Conservation (phyloP, 1,140 invertebrate genomes). For the Glomeris maerens region DNA sequence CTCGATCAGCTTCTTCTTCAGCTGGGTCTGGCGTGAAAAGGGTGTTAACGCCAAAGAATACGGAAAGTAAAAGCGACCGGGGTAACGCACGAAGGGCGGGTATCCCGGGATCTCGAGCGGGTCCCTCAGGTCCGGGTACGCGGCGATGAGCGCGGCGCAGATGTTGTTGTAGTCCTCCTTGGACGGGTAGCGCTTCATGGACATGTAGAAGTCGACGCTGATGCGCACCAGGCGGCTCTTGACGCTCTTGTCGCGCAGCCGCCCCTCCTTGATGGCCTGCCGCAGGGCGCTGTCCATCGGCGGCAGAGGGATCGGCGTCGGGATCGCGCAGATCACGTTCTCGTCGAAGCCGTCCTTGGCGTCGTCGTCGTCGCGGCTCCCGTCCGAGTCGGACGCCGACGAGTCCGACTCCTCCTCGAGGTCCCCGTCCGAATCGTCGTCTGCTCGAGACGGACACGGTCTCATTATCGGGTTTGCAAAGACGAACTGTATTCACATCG, state of each 20-base stretch:
- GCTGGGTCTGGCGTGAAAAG: background rate
- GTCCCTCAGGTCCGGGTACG: background rate
- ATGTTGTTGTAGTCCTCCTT: conserved; percentile 3
- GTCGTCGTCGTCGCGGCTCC: background rate
- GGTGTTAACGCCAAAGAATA: background rate
- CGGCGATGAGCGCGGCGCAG: background rate
- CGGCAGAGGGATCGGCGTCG: conserved; percentile 1
- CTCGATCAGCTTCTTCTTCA: background rate
- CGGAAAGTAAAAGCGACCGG: background rate
- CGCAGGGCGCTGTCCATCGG: background rate
- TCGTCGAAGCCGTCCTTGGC: background rate
- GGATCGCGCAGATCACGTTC: background rate
- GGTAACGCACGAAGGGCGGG: background rate
- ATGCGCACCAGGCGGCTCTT: background rate
- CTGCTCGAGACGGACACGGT: too few species aligned
- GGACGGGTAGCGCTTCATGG: background rate
- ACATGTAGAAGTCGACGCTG: background rate
- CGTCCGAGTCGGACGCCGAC: too few species aligned
- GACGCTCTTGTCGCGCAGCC: background rate
- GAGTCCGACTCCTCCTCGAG: too few species aligned
- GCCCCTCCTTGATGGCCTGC: background rate
- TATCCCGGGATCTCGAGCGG: background rate
- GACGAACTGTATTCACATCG: too few species aligned
- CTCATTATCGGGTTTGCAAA: too few species aligned
- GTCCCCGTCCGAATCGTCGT: too few species aligned